These are phyloP conservation scores for Myotis vivesi DNA, from an alignment of 2,797 vertebrate species.

Conservation along the genomic window DNA sequence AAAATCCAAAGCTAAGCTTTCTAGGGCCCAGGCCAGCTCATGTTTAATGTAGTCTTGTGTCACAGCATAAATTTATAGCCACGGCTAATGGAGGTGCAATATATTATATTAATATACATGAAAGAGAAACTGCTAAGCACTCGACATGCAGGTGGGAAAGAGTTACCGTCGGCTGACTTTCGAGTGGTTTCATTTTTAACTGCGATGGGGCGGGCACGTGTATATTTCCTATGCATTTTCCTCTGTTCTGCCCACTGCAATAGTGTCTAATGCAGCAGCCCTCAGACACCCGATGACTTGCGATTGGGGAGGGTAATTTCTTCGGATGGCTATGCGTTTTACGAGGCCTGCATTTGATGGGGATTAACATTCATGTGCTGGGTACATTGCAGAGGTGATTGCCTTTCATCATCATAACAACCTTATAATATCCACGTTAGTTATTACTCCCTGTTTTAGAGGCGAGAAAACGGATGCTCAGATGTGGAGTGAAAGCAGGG, in stretches of 20 bases:
- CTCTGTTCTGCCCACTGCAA: background rate
- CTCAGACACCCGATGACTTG: background rate
- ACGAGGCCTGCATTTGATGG: background rate
- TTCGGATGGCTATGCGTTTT: background rate
- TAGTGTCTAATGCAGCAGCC: background rate
- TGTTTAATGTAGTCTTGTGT: conserved; percentile 36
- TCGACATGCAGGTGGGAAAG: background rate
- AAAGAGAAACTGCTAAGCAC: background rate
- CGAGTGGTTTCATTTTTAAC: conserved; percentile 36
- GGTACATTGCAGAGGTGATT: background rate
- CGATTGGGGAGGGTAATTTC: background rate
- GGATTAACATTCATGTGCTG: background rate
- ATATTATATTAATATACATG: conserved; percentile 4
- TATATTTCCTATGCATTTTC: background rate
- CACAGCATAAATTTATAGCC: conserved; percentile 27
- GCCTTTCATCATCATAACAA: background rate
- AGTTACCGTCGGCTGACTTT: background rate
- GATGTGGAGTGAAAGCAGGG: background rate
- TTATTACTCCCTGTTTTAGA: background rate
- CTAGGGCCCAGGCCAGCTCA: background rate
- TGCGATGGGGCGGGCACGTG: background rate
- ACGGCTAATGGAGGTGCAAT: background rate
- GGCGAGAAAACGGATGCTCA: background rate
- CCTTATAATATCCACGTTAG: background rate
- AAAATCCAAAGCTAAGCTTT: conserved; percentile 32